Percentiles rank a stretch among this genome's conserved stretches.
Conservation (phyloP, 2,797 vertebrate species). For the Lepidocolaptes lacrymiger region DNA sequence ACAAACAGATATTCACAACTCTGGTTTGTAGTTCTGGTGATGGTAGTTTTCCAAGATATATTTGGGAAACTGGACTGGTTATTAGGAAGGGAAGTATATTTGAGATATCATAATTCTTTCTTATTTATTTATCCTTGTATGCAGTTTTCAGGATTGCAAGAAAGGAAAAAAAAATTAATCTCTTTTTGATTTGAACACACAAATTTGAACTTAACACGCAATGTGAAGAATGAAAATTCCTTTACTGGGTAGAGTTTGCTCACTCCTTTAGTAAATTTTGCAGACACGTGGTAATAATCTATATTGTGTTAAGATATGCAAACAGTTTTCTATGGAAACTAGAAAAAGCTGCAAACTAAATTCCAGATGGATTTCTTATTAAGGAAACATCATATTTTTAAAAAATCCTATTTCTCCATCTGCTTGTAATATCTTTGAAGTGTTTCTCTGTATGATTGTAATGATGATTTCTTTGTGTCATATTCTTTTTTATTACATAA, state of each 20-base stretch:
- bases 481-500: background rate
- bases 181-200: background rate
- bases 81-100: background rate
- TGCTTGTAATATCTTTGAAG: slow-evolving; percentile 29
- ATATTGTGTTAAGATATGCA: slow-evolving; percentile 42
- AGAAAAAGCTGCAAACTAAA: slow-evolving; percentile 39
- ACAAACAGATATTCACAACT: slow-evolving; percentile 38
- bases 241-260: background rate
- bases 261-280: background rate
- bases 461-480: background rate
- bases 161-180: background rate
- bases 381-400: slow-evolving; percentile 24
- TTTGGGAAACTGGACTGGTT: slow-evolving; percentile 17
- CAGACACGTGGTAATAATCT: background rate
- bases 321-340: slow-evolving; percentile 61
- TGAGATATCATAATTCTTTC: background rate
- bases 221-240: background rate
- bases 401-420: slow-evolving; percentile 53
- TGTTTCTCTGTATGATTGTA: background rate
- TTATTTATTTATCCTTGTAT: background rate
- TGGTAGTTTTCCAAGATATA: background rate
- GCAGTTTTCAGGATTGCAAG: background rate
- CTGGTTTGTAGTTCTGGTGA: background rate
- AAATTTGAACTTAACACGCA: background rate
- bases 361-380: slow-evolving; percentile 64